Percentiles rank a stretch among this genome's conserved stretches.
Evolutionary conservation across 2,888 invertebrate genomes (phyloP).

Genomic region (Lithophane leautieri): DNA sequence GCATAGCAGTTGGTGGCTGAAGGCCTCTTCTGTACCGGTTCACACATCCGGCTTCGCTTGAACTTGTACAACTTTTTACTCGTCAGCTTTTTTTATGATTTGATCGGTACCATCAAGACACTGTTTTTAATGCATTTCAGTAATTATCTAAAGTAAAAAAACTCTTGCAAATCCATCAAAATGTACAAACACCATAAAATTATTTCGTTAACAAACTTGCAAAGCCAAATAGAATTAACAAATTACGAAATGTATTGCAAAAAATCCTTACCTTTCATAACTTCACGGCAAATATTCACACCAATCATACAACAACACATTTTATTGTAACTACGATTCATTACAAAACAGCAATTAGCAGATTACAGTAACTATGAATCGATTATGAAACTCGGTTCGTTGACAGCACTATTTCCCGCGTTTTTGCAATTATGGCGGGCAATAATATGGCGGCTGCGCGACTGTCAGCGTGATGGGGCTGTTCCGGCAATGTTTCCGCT

Average conservation of each 20-base stretch:
- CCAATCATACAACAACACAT: constrained; percentile 59
- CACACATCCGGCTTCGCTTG: constrained; percentile 59
- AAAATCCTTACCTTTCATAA: constrained; percentile 60
- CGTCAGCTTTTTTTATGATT: constrained; percentile 32
- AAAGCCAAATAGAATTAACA: constrained; percentile 38
- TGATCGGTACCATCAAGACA: neutral
- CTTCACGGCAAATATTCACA: constrained; percentile 61
- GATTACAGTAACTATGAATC: constrained; percentile 56
- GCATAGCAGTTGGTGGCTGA: constrained; percentile 48
- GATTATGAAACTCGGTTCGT: constrained; percentile 60
- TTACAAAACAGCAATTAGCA: constrained; percentile 65
- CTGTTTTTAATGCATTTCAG: constrained; percentile 3
- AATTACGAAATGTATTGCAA: constrained; percentile 58
- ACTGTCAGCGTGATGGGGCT: constrained; percentile 77
- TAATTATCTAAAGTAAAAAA: neutral
- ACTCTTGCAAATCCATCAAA: neutral
- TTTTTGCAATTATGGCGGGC: constrained; percentile 66
- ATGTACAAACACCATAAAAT: constrained; percentile 38
- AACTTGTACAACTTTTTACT: constrained; percentile 57
- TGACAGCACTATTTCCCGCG: constrained; percentile 70
- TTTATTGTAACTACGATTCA: constrained; percentile 56
- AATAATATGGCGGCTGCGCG: constrained; percentile 66
- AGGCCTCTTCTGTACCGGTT: constrained; percentile 66
- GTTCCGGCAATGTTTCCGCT: constrained; percentile 74
- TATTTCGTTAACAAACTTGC: constrained; percentile 32